Evolutionary conservation across 92 coral and sea anemone genomes (phyloP).

Genomic region (Desmophyllum pertusum): DNA sequence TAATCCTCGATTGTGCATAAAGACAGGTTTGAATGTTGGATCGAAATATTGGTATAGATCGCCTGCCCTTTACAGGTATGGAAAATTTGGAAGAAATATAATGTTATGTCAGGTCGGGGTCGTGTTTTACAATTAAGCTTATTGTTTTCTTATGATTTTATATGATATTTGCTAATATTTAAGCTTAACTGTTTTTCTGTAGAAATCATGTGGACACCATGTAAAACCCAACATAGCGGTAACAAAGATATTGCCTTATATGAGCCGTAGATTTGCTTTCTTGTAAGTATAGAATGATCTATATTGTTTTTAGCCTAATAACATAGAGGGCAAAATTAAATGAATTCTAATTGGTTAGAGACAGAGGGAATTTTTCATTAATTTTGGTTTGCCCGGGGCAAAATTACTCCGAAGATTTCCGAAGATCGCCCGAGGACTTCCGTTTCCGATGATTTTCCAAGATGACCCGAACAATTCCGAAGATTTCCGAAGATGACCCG

Average conservation of each 20-base stretch:
- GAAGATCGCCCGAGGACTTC: too few relatives aligned
- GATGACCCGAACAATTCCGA: too few relatives aligned
- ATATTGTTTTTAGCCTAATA: too few relatives aligned
- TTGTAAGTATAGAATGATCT: constrained; percentile 32
- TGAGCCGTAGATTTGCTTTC: constrained; percentile 22
- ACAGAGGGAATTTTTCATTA: too few relatives aligned
- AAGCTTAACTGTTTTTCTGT: background rate
- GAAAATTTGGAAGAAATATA: background rate
- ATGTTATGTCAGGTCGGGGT: too few relatives aligned
- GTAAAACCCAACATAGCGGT: constrained; percentile 15
- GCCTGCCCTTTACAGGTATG: constrained; percentile 67
- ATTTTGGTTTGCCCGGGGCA: too few relatives aligned
- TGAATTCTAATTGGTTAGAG: too few relatives aligned
- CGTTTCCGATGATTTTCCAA: too few relatives aligned
- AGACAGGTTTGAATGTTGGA: constrained; percentile 21
- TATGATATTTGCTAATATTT: background rate
- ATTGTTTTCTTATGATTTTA: background rate
- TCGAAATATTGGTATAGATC: constrained; percentile 17
- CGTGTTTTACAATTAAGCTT: too few relatives aligned
- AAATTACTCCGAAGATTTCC: too few relatives aligned
- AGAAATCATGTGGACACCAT: constrained; percentile 34
- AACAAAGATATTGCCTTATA: constrained; percentile 6
- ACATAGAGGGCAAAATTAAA: too few relatives aligned
- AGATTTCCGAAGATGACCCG: too few relatives aligned
- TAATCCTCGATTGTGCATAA: constrained; percentile 11